Percentiles rank a stretch among this genome's conserved stretches.
phyloP scores from a whole-genome alignment of 2,888 invertebrate species.

The Trachelus iudaicus region DNA sequence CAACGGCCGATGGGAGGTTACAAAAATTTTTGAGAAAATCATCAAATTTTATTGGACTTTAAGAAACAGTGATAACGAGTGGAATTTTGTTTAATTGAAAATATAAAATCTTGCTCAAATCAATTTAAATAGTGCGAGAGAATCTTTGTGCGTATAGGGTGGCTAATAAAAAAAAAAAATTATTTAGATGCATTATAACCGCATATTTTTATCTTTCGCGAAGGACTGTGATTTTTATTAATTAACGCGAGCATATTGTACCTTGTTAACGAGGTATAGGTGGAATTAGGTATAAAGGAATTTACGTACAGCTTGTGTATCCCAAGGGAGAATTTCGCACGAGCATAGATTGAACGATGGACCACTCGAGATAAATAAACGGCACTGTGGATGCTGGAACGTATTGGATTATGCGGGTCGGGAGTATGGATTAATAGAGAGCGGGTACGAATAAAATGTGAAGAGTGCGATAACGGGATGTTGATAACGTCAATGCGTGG shows the following conservation, averaged over 20 bases:
- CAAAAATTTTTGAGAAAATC: slow-evolving; percentile 17
- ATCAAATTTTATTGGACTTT: slow-evolving; percentile 10
- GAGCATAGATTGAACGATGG: slow-evolving; percentile 43
- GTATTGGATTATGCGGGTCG: slow-evolving; percentile 37
- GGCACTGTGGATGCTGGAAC: slow-evolving; percentile 10
- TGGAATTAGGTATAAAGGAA: background rate
- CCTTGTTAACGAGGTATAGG: background rate
- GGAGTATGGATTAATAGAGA: background rate
- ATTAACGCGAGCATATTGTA: background rate
- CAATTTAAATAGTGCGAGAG: background rate
- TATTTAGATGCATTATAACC: background rate
- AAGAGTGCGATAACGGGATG: background rate
- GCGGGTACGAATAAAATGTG: background rate
- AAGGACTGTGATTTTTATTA: background rate
- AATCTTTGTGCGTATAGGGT: background rate
- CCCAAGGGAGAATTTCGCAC: slow-evolving; percentile 25
- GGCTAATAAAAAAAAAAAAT: background rate
- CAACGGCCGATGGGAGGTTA: background rate
- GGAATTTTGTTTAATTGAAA: background rate
- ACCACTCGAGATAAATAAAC: slow-evolving; percentile 47
- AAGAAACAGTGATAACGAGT: background rate
- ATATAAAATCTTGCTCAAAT: background rate
- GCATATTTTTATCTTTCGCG: background rate
- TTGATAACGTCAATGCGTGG: background rate
- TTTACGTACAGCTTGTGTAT: background rate